Conservation (phyloP, 2,888 invertebrate genomes). For the Drosophila nr. perissopoda region DNA sequence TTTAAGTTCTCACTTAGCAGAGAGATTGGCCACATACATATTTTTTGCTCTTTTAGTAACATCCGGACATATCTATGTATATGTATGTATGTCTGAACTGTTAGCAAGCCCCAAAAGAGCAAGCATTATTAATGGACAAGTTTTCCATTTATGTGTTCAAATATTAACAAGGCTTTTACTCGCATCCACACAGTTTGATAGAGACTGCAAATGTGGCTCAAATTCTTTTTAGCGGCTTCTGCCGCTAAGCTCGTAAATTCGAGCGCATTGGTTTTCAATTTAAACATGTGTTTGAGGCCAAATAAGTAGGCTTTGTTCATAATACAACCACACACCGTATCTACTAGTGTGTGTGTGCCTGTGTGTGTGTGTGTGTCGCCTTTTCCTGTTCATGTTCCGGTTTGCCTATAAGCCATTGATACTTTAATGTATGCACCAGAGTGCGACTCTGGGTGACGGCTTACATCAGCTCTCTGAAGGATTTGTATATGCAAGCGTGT, state of each 20-base stretch:
- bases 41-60: neutral
- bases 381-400: conserved; percentile 7
- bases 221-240: conserved; percentile 14
- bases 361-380: conserved; percentile 11
- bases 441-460: conserved; percentile 35
- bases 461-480: conserved; percentile 64
- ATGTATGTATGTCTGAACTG: neutral
- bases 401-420: conserved; percentile 71
- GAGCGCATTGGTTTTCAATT: conserved; percentile 68
- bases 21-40: neutral
- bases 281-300: conserved; percentile 52
- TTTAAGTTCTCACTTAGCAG: neutral
- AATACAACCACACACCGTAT: conserved; percentile 8
- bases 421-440: conserved; percentile 68
- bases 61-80: neutral
- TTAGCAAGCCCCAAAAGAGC: neutral
- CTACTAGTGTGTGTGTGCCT: conserved; percentile 4
- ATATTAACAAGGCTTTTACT: conserved; percentile 27
- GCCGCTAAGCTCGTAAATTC: conserved; percentile 44
- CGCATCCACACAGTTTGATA: conserved; percentile 39
- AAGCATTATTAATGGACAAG: conserved; percentile 31
- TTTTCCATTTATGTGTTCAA: conserved; percentile 8
- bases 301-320: conserved; percentile 33
- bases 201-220: conserved; percentile 20
- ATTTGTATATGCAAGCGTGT: conserved; percentile 46